Evolutionary conservation across 2,113 vertebrate species (phyloP), one percentile per base, ranked within the genome.

Genomic region (Conger conger): DNA sequence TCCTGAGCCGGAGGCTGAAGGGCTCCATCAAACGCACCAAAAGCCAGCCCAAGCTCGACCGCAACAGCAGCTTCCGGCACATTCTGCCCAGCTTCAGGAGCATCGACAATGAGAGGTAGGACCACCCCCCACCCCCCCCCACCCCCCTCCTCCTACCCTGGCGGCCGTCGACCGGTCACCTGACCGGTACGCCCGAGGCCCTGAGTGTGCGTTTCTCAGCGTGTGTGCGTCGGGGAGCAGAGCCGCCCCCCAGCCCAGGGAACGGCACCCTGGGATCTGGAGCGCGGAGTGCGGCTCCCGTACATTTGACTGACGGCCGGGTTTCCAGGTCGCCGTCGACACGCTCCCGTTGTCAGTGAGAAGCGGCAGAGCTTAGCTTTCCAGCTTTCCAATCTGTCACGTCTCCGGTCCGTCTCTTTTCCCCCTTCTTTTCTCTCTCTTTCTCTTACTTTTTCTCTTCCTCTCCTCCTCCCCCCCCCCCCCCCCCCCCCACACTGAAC

Each of bases 21-120:
- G 98, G 98, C 91, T 99, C 98, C 89, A 99, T 99, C 95, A 99
- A 99, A 92, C 96, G 97, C 92, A 99, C 98, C 93, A 99, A 99
- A 96, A 99, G 98, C 94, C 98, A 99, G 90, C 97, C 98, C 91
- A 99, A 99, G 93, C 97, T 99, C 40, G 98, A 99, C 88, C 96
- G 97, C 89, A 98, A 98, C 97, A 98, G 97, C 96, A 99, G 98
- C 95, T 99, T 99, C 95, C 96, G 97, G 88, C 97, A 99, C 96
- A 97, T 99, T 92, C 95, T 99, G 82, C 98, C 98, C 83, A 96
- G 96, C 89, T 98, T 99, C 96, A 96, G 97, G 94, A 97, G 95
- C 7, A 94, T 95, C 84, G 97, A 99, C 95, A 97, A 97, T 93
- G 98, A 99, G 92, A 97, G 98, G 98, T 99, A 93, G 89, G 93